Base-by-base conservation (phyloP, 2,113 vertebrate genomes). In the Tupaia tana region DNA sequence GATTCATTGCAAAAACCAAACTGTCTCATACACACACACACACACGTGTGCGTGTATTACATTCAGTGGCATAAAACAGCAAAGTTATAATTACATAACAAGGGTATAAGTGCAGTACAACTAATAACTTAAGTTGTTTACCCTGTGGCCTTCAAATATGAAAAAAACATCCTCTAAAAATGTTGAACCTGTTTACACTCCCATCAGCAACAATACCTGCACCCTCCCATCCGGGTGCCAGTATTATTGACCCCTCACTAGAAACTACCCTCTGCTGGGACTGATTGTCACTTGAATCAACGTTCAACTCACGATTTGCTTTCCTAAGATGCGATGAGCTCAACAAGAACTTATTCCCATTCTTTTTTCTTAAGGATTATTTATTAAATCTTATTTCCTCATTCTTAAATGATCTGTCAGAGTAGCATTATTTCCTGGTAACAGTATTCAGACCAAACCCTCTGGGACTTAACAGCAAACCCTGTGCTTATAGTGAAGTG, bases 401-500 rank as follows among this genome's bases (percentile, higher is more conserved):
- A 43, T 43, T 34, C 71, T 71, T 24, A 34, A 31, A 56, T 89
- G 59, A 77, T 59, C 61, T 83, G 52, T 27, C 34, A 2, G 9
- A 10, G 75, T 90, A 18, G n/a, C 27, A 2, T 75, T 27, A 14
- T 90, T 94, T 67, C 83, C 86, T 70, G 14, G 82, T 77, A 59
- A 52, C 8, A 1, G 3, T 70, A 13, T 69, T 81, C 86, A 73
- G 5, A 71, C 24, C 59, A 89, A 19, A 77, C 6, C 71, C 94
- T 92, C 70, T 91, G 79, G 54, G 63, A 61, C 29, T 86, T 82
- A 10, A 7, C 29, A 70, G 69, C 56, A 64, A 22, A 29, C 1
- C 6, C 24, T 2, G 1, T 58, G 82, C 12, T n/a, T 64, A 7
- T n/a, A n/a, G 34, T 66, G 56, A 88, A 31, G 31, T 52, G 9